phyloP scores from a whole-genome alignment of 2,888 invertebrate species.

The Aphodius sticticus region DNA sequence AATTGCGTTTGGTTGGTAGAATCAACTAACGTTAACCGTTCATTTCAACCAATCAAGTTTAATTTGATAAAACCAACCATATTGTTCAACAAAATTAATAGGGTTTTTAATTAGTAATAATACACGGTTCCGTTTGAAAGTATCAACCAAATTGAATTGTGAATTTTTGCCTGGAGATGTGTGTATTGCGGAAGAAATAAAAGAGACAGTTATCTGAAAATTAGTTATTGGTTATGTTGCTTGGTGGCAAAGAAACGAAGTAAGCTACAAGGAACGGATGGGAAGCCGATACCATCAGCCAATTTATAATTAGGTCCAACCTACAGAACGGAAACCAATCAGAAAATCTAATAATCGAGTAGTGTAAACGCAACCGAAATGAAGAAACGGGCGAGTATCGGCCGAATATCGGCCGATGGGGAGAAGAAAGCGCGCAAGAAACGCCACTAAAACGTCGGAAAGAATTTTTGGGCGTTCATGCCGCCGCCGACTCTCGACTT shows the following conservation, averaged over 20 bases:
- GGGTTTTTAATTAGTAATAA: too few species aligned
- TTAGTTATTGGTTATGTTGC: not conserved
- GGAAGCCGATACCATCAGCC: conserved; percentile 10
- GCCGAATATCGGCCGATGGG: conserved; percentile 14
- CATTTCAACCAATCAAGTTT: too few species aligned
- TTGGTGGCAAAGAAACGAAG: not conserved
- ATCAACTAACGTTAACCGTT: too few species aligned
- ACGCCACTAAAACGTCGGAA: conserved; percentile 10
- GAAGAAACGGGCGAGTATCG: conserved; percentile 38
- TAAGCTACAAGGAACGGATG: not conserved
- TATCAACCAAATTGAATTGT: too few species aligned
- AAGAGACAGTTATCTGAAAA: too few species aligned
- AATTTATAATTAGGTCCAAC: conserved; percentile 46
- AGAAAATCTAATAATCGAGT: conserved; percentile 41
- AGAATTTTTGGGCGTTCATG: conserved; percentile 41
- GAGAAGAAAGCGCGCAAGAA: conserved; percentile 29
- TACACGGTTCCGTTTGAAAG: too few species aligned
- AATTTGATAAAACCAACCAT: too few species aligned
- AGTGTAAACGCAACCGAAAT: conserved; percentile 38
- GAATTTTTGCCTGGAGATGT: too few species aligned
- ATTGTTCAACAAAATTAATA: too few species aligned
- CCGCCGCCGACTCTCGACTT: conserved; percentile 12
- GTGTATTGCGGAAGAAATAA: too few species aligned
- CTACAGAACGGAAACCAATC: conserved; percentile 47
- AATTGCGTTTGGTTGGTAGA: too few species aligned